Conservation (phyloP, 2,888 invertebrate species). For the Athalia rosae region DNA sequence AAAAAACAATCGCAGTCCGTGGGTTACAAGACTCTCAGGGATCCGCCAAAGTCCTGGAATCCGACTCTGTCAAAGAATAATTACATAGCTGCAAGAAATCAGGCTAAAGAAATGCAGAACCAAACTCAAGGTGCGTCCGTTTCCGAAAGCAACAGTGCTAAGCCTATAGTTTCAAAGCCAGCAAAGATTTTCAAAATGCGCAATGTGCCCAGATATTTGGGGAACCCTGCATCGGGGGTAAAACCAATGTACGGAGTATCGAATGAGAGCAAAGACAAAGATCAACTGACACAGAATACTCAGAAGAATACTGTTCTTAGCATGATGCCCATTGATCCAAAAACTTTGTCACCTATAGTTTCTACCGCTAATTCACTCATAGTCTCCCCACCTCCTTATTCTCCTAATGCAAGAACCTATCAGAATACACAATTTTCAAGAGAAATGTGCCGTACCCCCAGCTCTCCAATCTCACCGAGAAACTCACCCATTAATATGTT, state of each 20-base stretch:
- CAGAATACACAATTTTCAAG: conserved; percentile 65
- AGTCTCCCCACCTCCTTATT: conserved; percentile 68
- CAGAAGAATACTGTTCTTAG: conserved; percentile 55
- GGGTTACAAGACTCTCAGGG: conserved; percentile 78
- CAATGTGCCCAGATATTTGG: conserved; percentile 76
- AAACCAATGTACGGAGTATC: conserved; percentile 78
- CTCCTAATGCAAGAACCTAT: conserved; percentile 65
- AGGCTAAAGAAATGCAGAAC: conserved; percentile 64
- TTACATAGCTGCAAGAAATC: conserved; percentile 69
- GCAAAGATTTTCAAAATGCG: conserved; percentile 78
- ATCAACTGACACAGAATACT: conserved; percentile 1
- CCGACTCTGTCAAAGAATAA: conserved; percentile 76
- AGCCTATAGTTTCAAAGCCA: conserved; percentile 71
- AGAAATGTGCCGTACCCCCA: conserved; percentile 63
- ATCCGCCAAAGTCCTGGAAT: conserved; percentile 79
- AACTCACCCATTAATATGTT: conserved; percentile 71
- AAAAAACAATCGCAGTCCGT: conserved; percentile 67
- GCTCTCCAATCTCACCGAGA: conserved; percentile 67
- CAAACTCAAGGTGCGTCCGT: conserved; percentile 52
- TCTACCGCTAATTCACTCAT: conserved; percentile 65
- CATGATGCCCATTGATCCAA: conserved; percentile 77
- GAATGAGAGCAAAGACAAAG: conserved; percentile 64
- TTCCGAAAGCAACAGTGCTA: conserved; percentile 50
- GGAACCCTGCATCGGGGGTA: conserved; percentile 78
- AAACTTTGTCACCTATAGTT: conserved; percentile 76